phyloP scores from a whole-genome alignment of 2,888 invertebrate species.

The Agonum fuliginosum region DNA sequence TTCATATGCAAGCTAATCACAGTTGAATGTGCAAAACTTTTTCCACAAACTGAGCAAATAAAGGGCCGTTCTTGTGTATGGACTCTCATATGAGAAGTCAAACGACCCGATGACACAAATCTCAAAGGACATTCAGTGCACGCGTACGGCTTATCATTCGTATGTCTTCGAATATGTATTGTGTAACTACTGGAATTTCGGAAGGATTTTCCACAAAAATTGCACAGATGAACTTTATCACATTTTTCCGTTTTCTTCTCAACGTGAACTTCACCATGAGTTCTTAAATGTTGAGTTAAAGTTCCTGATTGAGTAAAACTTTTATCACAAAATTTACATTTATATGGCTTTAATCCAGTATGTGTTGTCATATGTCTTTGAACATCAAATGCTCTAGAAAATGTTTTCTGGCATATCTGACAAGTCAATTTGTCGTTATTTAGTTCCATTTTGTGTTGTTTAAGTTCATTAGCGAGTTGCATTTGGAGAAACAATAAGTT shows the following conservation, averaged over 20 bases:
- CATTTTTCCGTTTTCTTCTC: constrained; percentile 60
- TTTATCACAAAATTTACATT: constrained; percentile 64
- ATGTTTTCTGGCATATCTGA: constrained; percentile 44
- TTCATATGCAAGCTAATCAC: constrained; percentile 66
- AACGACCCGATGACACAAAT: constrained; percentile 67
- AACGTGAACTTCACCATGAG: constrained; percentile 57
- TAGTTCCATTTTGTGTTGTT: constrained; percentile 38
- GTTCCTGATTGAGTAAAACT: constrained; percentile 66
- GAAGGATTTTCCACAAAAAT: constrained; percentile 68
- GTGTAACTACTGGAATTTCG: constrained; percentile 66
- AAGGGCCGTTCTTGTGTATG: constrained; percentile 68
- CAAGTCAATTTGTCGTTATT: constrained; percentile 34
- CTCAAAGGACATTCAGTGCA: constrained; percentile 51
- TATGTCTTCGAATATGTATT: constrained; percentile 67
- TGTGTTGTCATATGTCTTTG: constrained; percentile 67
- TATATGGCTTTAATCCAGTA: constrained; percentile 65
- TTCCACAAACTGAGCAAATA: constrained; percentile 66
- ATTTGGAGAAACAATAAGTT: constrained; percentile 34
- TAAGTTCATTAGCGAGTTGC: constrained; percentile 21
- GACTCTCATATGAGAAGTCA: constrained; percentile 66
- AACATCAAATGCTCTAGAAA: constrained; percentile 66
- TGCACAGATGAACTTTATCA: constrained; percentile 65
- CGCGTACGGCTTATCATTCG: constrained; percentile 25
- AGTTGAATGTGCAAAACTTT: constrained; percentile 59
- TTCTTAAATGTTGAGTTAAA: constrained; percentile 64